Evolutionary conservation across 2,888 invertebrate genomes (phyloP), one percentile per base, ranked within the genome.

Genomic region (Nomada hirtipes): DNA sequence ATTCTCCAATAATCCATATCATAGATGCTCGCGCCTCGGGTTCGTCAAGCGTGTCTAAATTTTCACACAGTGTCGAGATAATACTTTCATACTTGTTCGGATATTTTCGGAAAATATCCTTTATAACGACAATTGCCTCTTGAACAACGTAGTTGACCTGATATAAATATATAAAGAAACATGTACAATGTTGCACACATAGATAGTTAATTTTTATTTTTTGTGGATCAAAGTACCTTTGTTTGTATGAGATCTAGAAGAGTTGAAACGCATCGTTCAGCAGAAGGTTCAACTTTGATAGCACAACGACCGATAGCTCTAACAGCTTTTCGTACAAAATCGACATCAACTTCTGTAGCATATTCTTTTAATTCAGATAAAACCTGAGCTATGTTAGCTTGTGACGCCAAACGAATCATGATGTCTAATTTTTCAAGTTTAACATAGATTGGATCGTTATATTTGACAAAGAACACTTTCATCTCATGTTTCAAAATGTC

Each of bases 1-100:
- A 99, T 94, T 99, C 99, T 26, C 99, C 99, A 84, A 97, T 97
- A 75, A 97, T 97, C 97, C 97, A 97, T 20, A 97, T 99, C 99
- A 99, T 99, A 10, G 98, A 98, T 4, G 99, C 99, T 89, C 99
- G 95, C 0, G 99, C 99, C 93, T 99, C 99, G 0, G 99, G 99
- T 92, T 99, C 99, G 93, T 99, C 99, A 81, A 99, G 94, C 0
- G 99, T 99, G 92, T 99, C 99, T 88, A 99, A 94, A 94, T 99
- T 99, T 95, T 99, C 99, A 94, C 99, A 99, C 9, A 99, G 95
- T 0, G 99, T 99, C 83, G 99, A 99, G 93, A 99, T 99, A 92
- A 99, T 99, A 94, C 99, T 99, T 95, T 99, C 99, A 93, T 99
- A 99, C 94, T 99, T 99, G 94, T 99, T 99, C 13, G 99, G 99